Evolutionary conservation across 2,888 invertebrate species (phyloP), one percentile per base, ranked within the genome.

Genomic region (Ditula angustiorana): DNA sequence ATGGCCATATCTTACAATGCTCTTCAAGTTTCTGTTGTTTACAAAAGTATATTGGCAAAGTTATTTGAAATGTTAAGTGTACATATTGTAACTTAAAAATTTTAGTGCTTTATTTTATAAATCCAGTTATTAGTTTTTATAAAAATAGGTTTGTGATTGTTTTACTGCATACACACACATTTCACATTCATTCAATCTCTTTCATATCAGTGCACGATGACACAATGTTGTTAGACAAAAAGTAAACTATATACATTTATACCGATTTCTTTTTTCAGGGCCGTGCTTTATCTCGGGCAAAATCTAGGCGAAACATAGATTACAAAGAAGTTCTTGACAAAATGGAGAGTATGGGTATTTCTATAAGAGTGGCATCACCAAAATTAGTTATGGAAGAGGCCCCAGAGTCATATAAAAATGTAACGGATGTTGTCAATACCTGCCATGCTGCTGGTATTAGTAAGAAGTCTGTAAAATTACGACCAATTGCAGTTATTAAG

Each of bases 331-430:
- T 99, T 1, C 89, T 99, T 47, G 93, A 94, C 11, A 97, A 97
- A 82, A 88, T 99, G 67, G 95, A 98, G 70, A 92, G 94, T 56
- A 94, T 95, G 91, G 98, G 98, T 26, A 99, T 99, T 75, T 96
- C 98, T 1, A 99, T 99, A 71, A 94, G 99, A 80, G 98, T 99
- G 0, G 99, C 99, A 7, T 99, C 99, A 10, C 99, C 99, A 0
- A 99, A 99, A 89, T 92, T 99, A 66, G 99, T 99, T 0, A 99
- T 99, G 99, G 99, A 99, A 92, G 99, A 99, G 93, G 98, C 99
- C 3, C 99, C 99, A 0, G 99, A 99, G 81, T 99, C 99, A 0
- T 99, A 99, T 88, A 99, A 99, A 91, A 98, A 99, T 93, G 99
- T 99, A 0, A 99, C 99, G 0, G 99, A 99, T 93, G 99, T 99